Base-by-base conservation (phyloP, 2,113 vertebrate species). In the Gasterosteus aculeatus region DNA sequence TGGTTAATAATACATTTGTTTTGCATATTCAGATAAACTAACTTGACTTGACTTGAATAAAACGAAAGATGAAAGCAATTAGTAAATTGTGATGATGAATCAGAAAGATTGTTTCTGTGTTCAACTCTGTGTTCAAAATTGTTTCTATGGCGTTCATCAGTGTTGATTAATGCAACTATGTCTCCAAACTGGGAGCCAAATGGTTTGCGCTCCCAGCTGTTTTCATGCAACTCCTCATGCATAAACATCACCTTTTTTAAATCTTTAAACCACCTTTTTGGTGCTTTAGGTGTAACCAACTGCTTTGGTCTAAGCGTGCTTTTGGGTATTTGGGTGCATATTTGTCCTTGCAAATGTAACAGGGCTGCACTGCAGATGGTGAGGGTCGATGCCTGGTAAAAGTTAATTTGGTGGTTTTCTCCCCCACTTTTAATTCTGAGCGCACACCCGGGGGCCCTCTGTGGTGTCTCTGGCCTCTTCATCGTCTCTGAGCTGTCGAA, bases 321-420 rank as follows among this genome's bases (percentile, higher is more conserved):
- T 22, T 3, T 66, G 47, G 49, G 51, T 54, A 18, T 29, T 1
- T 62, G 35, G 35, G 60, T 46, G 5, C 26, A 51, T 18, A 46
- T 74, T 51, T 62, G 22, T 61, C 46, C 41, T 35, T 64, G 7
- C 29, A 15, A 65, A 72, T 53, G 8, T 56, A 62, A 61, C 71
- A 47, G 22, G 22, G 2, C 53, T 33, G 29, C 51, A 18, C 3
- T 31, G 38, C 84, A 82, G 76, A 75, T 84, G 70, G 72, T 2
- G 56, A 58, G 14, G 49, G 22, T 12, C 56, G 29, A 69, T 66
- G 35, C 51, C 29, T 51, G 33, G 12, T 53, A 39, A 64, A 65
- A 56, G 56, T 67, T 41, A 11, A 46, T 70, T 69, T 66, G 47
- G 49, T 15, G 39, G 33, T 58, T 62, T 59, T 51, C 9, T 12